Conservation (phyloP, 2,113 vertebrate genomes). For the Clarias gariepinus region DNA sequence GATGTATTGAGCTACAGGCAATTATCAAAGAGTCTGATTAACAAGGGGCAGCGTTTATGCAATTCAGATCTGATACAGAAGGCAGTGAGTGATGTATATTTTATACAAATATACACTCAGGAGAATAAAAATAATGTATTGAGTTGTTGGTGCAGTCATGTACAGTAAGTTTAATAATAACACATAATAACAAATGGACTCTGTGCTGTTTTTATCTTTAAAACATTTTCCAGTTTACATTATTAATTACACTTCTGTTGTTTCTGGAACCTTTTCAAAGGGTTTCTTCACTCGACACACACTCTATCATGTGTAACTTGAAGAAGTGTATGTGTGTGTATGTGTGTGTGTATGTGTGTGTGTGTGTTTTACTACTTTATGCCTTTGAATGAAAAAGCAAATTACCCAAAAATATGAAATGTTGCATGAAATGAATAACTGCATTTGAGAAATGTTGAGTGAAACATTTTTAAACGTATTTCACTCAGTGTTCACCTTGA, state of each 20-base stretch:
- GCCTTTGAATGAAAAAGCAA: slow-evolving; percentile 2
- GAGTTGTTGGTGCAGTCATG: neutral
- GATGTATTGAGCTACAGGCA: neutral
- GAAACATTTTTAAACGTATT: slow-evolving; percentile 12
- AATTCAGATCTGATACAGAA: neutral
- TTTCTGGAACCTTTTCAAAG: neutral
- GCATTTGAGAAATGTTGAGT: slow-evolving; percentile 18
- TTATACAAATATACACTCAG: neutral
- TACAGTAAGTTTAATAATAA: neutral
- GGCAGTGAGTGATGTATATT: neutral
- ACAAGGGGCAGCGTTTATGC: neutral
- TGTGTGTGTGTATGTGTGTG: neutral
- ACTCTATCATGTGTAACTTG: neutral
- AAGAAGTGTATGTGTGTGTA: neutral
- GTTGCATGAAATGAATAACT: slow-evolving; percentile 21
- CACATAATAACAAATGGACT: neutral
- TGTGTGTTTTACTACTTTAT: slow-evolving; percentile 18
- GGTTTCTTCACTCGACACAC: neutral
- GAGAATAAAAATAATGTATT: neutral
- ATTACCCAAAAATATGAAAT: slow-evolving; percentile 11
- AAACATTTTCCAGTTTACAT: neutral
- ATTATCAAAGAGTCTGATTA: neutral
- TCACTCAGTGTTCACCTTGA: slow-evolving; percentile 7
- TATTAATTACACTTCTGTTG: neutral
- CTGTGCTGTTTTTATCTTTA: neutral